Evolutionary conservation across 37 sponge, comb jelly and placozoan genomes (phyloP).

Genomic region (Lycopodina hypogea): DNA sequence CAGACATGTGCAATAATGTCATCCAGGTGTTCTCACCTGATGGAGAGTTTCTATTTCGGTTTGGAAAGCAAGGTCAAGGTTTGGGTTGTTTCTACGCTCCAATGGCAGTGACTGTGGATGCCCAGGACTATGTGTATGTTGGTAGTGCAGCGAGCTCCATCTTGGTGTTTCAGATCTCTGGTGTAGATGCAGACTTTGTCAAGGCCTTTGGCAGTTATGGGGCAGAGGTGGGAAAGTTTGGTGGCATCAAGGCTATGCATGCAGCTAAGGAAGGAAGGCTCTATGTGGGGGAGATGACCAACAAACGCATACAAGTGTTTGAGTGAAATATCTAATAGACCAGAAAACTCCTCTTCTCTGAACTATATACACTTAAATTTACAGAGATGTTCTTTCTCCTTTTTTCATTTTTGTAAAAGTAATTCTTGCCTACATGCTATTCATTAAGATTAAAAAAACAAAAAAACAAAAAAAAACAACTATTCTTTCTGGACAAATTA

Average conservation of each 20-base stretch:
- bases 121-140: slow-evolving; percentile 23
- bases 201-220: slow-evolving; percentile 33
- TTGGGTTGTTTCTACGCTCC: slow-evolving; percentile 14
- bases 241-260: slow-evolving; percentile 6
- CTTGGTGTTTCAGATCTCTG: slow-evolving; percentile 28
- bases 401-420: no score
- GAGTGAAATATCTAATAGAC: neutral
- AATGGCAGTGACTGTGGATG: slow-evolving; percentile 16
- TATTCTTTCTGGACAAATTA: no score
- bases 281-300: slow-evolving; percentile 24
- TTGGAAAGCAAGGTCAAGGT: slow-evolving; percentile 9
- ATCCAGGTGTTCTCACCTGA: slow-evolving; percentile 33
- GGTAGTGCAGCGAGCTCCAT: neutral
- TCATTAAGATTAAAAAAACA: no score
- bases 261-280: neutral
- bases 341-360: no score
- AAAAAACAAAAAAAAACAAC: no score
- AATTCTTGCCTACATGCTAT: no score
- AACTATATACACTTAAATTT: no score
- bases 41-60: slow-evolving; percentile 24
- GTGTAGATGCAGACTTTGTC: slow-evolving; percentile 13
- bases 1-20: slow-evolving; percentile 10
- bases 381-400: no score
- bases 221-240: slow-evolving; percentile 26
- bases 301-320: slow-evolving; percentile 42